Evolutionary conservation across 2,888 invertebrate species (phyloP).

Genomic region (Branchinecta sandiegonensis): DNA sequence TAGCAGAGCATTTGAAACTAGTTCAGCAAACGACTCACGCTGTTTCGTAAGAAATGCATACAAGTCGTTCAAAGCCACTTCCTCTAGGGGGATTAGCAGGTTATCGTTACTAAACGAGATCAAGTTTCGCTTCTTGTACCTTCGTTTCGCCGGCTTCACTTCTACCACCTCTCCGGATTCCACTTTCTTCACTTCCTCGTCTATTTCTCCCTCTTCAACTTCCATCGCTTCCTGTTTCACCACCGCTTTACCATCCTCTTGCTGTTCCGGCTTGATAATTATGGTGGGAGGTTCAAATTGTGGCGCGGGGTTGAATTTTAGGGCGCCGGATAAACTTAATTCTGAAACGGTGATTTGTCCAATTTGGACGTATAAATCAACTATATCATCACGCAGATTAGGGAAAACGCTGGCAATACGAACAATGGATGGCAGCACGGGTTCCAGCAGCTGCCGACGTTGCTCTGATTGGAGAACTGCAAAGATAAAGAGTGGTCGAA

Average conservation of each 20-base stretch:
- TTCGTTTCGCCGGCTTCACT: not conserved
- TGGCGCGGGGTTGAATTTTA: not conserved
- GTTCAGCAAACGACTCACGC: not conserved
- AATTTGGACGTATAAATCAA: slow-evolving; percentile 65
- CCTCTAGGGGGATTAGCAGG: not conserved
- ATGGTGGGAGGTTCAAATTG: not conserved
- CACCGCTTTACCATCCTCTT: not conserved
- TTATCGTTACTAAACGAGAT: not conserved
- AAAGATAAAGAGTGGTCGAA: slow-evolving; percentile 27
- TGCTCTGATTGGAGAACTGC: slow-evolving; percentile 60
- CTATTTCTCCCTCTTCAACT: slow-evolving; percentile 4
- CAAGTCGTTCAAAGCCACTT: not conserved
- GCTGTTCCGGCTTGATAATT: not conserved
- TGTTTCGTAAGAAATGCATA: not conserved
- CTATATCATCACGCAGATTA: slow-evolving; percentile 73
- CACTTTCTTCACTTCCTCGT: not conserved
- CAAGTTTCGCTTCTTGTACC: slow-evolving; percentile 10
- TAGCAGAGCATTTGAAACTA: not conserved
- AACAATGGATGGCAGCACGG: slow-evolving; percentile 68
- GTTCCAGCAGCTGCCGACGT: slow-evolving; percentile 64
- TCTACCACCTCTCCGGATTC: not conserved
- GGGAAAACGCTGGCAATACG: slow-evolving; percentile 83
- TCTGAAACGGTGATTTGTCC: slow-evolving; percentile 73
- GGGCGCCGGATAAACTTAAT: slow-evolving; percentile 44
- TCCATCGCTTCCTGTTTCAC: slow-evolving; percentile 19